phyloP scores from a whole-genome alignment of 2,797 vertebrate species.

The Taenioides sp. region DNA sequence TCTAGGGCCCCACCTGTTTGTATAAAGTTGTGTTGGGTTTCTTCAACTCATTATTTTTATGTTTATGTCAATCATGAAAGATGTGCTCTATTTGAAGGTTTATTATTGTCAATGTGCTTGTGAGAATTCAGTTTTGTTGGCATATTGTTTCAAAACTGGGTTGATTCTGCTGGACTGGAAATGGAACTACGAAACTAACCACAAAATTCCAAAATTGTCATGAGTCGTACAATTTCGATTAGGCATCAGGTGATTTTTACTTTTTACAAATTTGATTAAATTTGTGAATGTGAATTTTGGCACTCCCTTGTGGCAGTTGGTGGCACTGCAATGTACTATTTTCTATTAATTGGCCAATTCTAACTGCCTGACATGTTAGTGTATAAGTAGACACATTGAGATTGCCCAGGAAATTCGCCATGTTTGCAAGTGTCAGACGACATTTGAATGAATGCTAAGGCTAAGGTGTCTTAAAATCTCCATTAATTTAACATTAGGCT shows the following conservation, averaged over 20 bases:
- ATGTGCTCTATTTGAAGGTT: conserved; percentile 51
- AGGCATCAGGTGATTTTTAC: conserved; percentile 3
- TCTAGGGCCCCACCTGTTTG: conserved; percentile 52
- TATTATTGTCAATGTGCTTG: conserved; percentile 53
- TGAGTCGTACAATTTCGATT: not conserved
- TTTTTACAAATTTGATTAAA: not conserved
- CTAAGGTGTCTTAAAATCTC: too few species aligned
- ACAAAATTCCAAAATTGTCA: conserved; percentile 7
- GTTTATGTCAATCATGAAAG: conserved; percentile 41
- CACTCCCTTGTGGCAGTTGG: not conserved
- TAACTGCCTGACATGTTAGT: not conserved
- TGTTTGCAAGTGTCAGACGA: too few species aligned
- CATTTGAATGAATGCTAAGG: too few species aligned
- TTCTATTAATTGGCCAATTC: not conserved
- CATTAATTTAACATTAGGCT: too few species aligned
- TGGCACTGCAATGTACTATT: not conserved
- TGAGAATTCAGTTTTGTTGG: conserved; percentile 46
- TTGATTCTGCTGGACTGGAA: conserved; percentile 12
- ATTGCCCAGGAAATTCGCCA: too few species aligned
- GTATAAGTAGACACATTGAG: not conserved
- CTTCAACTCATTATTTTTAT: conserved; percentile 21
- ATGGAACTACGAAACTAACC: conserved; percentile 3
- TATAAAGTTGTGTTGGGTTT: conserved; percentile 64
- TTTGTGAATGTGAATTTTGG: not conserved
- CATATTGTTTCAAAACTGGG: conserved; percentile 39